Conservation (phyloP, 2,113 vertebrate genomes). For the Mugil cephalus region DNA sequence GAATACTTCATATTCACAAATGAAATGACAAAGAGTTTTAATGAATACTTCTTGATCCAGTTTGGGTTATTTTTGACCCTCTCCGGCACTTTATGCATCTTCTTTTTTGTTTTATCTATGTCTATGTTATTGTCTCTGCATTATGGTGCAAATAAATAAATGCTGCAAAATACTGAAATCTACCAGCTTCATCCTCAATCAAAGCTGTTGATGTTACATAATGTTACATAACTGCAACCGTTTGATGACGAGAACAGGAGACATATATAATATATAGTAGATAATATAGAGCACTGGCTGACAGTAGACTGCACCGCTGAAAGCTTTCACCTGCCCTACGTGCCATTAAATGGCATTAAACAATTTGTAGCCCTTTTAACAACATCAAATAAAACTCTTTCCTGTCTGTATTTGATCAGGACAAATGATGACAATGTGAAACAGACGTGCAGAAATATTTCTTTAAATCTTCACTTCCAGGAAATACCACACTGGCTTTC, state of each 20-base stretch:
- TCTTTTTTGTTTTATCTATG: too few species aligned
- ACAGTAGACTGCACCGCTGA: slow-evolving; percentile 8
- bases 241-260: slow-evolving; percentile 19
- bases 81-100: too few species aligned
- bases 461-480: background rate
- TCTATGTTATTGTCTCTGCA: too few species aligned
- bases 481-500: slow-evolving; percentile 29
- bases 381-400: background rate
- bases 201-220: slow-evolving; percentile 70
- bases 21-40: background rate
- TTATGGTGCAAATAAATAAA: too few species aligned
- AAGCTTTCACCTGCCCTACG: slow-evolving; percentile 15
- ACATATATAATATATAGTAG: too few species aligned
- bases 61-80: too few species aligned
- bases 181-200: slow-evolving; percentile 7
- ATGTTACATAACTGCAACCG: slow-evolving; percentile 53
- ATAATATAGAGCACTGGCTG: too few species aligned
- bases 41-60: background rate
- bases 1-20: slow-evolving; percentile 4
- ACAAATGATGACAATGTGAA: background rate
- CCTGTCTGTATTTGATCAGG: background rate
- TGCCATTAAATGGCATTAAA: background rate
- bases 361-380: background rate
- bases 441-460: background rate
- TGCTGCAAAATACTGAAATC: too few species aligned